Base-by-base conservation (phyloP, 2,113 vertebrate genomes). In the Mandrillus leucophaeus region DNA sequence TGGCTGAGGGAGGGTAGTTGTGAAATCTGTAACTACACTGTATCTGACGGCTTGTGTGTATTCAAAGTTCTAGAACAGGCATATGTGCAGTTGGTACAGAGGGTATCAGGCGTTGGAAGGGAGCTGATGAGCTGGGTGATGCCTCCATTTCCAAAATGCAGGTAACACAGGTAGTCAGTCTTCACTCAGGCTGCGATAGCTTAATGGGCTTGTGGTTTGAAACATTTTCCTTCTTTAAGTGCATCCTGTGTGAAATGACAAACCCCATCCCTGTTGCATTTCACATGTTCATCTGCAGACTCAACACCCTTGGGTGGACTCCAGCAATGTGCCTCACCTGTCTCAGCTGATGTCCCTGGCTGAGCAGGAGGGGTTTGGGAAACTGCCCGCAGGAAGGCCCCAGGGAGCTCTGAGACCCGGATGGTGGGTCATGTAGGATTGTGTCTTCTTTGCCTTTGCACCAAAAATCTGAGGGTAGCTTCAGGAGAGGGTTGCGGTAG, bases 351-450 rank as follows among this genome's bases (percentile, higher is more conserved):
- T 61, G 22, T 43, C 23, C 80, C 13, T 0, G 1, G 23, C 22
- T 3, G 43, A 17, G 43, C 43, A 4, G 45, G 18, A 32, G 25
- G 20, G n/a, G 43, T 9, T 27, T 43, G 6, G 35, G 55, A 75
- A 32, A 32, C 35, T 6, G 2, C 66, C 72, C 27, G 10, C 52
- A 57, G 55, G 30, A 16, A 59, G 38, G 8, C 14, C 52, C 50
- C 4, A 38, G 22, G 32, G 40, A 38, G 64, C 66, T 8, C 17
- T 12, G 13, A 20, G 48, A 18, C 11, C 50, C 3, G 9, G 40
- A 50, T 3, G 1, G 1, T 2, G 66, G 40, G 12, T 43, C 22
- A 3, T 5, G 1, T 2, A 13, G 48, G 14, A 1, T 5, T 38
- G 13, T 4, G 32, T 66, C 55, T 40, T 48, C 22, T 35, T 16